Base-by-base conservation (phyloP, 2,113 vertebrate genomes). In the Apodemus speciosus region DNA sequence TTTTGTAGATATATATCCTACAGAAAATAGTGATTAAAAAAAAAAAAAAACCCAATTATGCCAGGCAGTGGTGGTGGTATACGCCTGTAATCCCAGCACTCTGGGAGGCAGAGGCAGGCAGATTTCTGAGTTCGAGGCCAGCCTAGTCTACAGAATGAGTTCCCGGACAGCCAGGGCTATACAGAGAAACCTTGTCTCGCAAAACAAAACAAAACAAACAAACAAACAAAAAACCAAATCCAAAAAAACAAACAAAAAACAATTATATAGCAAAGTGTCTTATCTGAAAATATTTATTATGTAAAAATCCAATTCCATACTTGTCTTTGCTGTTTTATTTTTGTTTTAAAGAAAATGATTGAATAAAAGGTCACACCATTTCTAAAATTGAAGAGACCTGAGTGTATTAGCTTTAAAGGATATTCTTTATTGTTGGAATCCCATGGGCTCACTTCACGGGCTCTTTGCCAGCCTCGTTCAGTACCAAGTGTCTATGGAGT, bases 331-430 rank as follows among this genome's bases (percentile, higher is more conserved):
- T 56, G 8, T 51, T 87, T 49, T 81, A 75, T 64, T 88, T 88
- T 88, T 80, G 56, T 88, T 64, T 32, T 71, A 56, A 88, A 80
- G n/a, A 94, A 87, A 81, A 71, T 58, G 72, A 32, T 18, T 90
- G 46, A 72, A n/a, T 68, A 27, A 64, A 90, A 38, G 53, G 43
- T 35, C 35, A 80, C 53, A 43, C 49, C 30, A 77, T 68, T 91
- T 86, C 14, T 68, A 60, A 51, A 88, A 62, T 43, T 83, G 35
- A 18, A 6, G 43, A 60, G 0, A 73, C 56, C 51, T 32, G 3
- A 75, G 13, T 38, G 2, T 38, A 46, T 56, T 79, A 20, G 81
- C 9, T n/a, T 66, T 56, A 60, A 89, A 56, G 51, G 3, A 38
- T 51, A 13, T 23, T 58, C 18, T 58, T 72, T 66, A 83, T 38